phyloP scores from a whole-genome alignment of 2,797 vertebrate species.

The Enteromius afrohamiltoni region DNA sequence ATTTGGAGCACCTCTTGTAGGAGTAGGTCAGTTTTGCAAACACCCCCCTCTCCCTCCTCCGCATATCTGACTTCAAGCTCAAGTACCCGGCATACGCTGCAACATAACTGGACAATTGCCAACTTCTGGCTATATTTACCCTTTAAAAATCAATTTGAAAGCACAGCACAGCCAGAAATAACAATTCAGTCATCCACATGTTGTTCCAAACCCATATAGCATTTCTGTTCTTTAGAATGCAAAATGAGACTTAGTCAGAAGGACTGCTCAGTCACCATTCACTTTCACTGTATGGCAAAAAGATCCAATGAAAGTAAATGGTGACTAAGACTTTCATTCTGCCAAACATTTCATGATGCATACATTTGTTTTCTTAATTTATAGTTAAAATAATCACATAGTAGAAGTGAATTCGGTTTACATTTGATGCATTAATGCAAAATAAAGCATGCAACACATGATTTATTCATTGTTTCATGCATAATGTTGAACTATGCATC shows the following conservation, averaged over 20 bases:
- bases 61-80: neutral
- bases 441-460: neutral
- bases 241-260: neutral
- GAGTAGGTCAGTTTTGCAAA: conserved; percentile 58
- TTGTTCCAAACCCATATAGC: neutral
- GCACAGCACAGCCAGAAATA: neutral
- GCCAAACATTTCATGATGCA: neutral
- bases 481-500: neutral
- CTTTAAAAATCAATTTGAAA: neutral
- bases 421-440: neutral
- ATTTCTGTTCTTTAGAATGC: neutral
- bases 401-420: neutral
- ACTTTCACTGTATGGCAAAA: neutral
- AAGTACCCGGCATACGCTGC: neutral
- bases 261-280: neutral
- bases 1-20: conserved; percentile 56
- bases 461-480: neutral
- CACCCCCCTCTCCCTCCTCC: neutral
- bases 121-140: conserved; percentile 2
- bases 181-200: neutral
- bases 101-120: neutral
- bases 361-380: neutral
- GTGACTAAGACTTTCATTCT: neutral
- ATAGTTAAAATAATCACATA: neutral
- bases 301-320: neutral